A percentile compares a stretch with the other conserved stretches of the same genome.
These are phyloP conservation scores for Cercopithecus mona DNA, from an alignment of 2,113 vertebrate genomes.

Conservation along the genomic window DNA sequence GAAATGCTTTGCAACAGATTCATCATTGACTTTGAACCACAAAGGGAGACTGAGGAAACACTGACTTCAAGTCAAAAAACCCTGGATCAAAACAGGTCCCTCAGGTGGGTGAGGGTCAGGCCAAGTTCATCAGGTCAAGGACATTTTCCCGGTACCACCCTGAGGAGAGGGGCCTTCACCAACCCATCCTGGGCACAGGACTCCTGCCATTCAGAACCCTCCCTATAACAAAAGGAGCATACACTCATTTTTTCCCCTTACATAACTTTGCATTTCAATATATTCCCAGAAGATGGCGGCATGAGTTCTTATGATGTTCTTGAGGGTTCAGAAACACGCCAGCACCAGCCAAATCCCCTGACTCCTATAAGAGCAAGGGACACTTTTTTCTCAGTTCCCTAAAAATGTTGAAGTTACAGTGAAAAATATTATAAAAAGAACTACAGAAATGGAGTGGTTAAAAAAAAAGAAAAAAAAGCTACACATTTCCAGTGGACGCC, in stretches of 20 bases:
- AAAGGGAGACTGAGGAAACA: neutral
- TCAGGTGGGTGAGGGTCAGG: accelerated
- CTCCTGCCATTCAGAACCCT: neutral
- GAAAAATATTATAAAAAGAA: neutral
- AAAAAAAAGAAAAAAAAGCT: too few relatives aligned
- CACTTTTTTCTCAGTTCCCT: neutral
- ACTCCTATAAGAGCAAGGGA: neutral
- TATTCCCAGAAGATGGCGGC: neutral
- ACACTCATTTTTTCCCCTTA: accelerated
- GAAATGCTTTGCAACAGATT: neutral
- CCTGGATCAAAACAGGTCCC: neutral
- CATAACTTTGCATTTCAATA: neutral
- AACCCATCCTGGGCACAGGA: accelerated
- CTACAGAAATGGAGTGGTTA: neutral
- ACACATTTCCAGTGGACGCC: neutral
- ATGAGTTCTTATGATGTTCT: accelerated
- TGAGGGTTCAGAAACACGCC: neutral
- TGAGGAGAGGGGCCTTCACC: neutral
- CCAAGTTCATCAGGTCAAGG: accelerated
- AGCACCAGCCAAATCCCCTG: too few relatives aligned
- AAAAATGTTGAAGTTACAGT: accelerated
- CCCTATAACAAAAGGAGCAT: neutral
- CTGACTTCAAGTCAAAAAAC: neutral
- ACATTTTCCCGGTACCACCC: neutral
- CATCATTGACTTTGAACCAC: accelerated